Conservation (phyloP, 92 coral and sea anemone genomes). For the Zoanthus sansibaricus region DNA sequence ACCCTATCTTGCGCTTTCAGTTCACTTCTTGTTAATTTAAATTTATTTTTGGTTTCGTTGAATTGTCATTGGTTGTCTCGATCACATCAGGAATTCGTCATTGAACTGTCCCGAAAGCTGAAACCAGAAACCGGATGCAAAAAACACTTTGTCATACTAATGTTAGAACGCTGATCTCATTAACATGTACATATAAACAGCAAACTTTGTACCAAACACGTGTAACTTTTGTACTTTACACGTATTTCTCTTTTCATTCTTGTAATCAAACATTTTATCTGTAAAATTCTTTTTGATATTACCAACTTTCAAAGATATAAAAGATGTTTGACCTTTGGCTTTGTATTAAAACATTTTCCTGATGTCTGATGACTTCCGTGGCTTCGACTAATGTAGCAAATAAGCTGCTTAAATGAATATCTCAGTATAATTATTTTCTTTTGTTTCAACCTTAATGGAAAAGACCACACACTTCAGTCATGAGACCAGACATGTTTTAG, state of each 20-base stretch:
- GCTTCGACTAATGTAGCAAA: background rate
- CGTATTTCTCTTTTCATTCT: no score
- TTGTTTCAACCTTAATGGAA: background rate
- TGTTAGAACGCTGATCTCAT: background rate
- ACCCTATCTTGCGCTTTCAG: background rate
- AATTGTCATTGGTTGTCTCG: background rate
- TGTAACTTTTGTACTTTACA: no score
- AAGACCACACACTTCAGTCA: constrained; percentile 1
- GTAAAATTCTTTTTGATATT: no score
- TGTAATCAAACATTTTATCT: no score
- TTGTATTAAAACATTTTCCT: no score
- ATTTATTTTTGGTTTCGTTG: constrained; percentile 14
- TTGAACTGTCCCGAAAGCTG: background rate
- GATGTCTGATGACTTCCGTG: no score
- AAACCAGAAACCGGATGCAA: constrained; percentile 3
- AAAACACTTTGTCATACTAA: background rate
- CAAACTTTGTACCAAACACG: no score
- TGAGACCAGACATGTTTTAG: background rate
- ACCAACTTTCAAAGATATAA: no score
- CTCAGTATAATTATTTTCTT: background rate
- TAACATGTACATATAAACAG: background rate
- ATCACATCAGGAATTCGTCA: background rate
- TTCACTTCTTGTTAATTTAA: background rate
- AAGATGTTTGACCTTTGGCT: no score
- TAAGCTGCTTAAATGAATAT: background rate